These are phyloP conservation scores for Deroplatys truncata DNA, from an alignment of 2,888 invertebrate species.

Conservation along the genomic window DNA sequence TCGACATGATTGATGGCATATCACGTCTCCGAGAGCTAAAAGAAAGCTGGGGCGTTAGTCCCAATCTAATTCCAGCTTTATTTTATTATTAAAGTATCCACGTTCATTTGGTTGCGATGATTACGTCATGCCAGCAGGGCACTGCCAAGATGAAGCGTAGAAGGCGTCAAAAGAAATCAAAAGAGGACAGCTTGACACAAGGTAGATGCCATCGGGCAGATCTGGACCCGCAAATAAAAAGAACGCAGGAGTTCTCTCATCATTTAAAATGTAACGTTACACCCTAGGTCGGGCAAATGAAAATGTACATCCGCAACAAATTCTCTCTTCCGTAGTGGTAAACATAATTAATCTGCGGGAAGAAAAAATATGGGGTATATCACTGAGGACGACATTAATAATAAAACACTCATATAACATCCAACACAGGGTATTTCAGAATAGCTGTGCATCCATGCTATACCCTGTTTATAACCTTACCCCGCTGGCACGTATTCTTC, in stretches of 20 bases:
- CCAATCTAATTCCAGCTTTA: not conserved
- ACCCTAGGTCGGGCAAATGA: not conserved
- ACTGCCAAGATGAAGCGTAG: not conserved
- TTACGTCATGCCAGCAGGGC: constrained; percentile 7
- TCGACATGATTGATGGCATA: constrained; percentile 26
- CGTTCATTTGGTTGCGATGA: constrained; percentile 12
- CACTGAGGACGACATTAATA: no score
- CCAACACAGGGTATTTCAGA: no score
- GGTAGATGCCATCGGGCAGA: constrained; percentile 8
- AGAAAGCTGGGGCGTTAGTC: not conserved
- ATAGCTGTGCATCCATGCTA: no score
- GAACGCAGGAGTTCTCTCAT: constrained; percentile 4
- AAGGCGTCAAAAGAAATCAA: constrained; percentile 15
- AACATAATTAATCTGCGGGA: not conserved
- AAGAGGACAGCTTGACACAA: not conserved
- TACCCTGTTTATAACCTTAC: no score
- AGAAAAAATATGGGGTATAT: no score
- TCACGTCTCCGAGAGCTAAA: not conserved
- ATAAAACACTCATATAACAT: no score
- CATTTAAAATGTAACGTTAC: constrained; percentile 12
- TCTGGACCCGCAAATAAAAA: not conserved
- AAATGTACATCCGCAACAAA: not conserved
- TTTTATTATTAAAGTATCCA: not conserved
- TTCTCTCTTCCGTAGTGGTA: not conserved
- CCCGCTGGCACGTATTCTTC: no score